phyloP scores from a whole-genome alignment of 2,888 invertebrate species.

The Schizotus pectinicornis region DNA sequence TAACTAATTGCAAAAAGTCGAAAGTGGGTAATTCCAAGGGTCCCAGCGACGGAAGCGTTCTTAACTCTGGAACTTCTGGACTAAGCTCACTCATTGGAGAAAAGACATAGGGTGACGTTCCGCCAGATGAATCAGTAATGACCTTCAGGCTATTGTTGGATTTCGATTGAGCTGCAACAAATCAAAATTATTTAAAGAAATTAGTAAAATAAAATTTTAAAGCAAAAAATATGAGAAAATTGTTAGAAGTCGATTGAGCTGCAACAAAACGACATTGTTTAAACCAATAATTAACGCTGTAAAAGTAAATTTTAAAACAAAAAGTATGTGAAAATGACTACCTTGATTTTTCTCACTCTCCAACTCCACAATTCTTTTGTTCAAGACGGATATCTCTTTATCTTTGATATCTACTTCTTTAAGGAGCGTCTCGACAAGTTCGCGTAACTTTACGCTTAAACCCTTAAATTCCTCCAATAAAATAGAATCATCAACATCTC shows the following conservation, averaged over 20 bases:
- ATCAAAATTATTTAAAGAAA: background rate
- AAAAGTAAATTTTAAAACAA: background rate
- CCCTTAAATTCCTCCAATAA: constrained; percentile 73
- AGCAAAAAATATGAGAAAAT: no score
- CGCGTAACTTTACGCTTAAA: constrained; percentile 68
- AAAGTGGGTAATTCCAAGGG: constrained; percentile 70
- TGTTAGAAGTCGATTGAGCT: constrained; percentile 27
- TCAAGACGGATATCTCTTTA: constrained; percentile 67
- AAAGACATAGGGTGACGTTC: constrained; percentile 57
- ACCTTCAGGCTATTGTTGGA: constrained; percentile 50
- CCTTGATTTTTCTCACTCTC: constrained; percentile 63
- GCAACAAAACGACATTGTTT: no score
- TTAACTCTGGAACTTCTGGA: constrained; percentile 49
- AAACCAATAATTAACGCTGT: background rate
- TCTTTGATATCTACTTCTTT: constrained; percentile 70
- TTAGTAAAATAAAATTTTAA: background rate
- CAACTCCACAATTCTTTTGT: constrained; percentile 63
- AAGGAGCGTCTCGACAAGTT: constrained; percentile 65
- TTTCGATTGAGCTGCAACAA: constrained; percentile 43
- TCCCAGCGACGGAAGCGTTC: constrained; percentile 60
- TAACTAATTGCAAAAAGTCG: constrained; percentile 54
- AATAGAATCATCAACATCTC: constrained; percentile 66
- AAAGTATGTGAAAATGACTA: constrained; percentile 24
- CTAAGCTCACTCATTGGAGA: constrained; percentile 57
- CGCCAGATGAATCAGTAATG: constrained; percentile 54